Evolutionary conservation across 2,888 invertebrate species (phyloP), one percentile per base, ranked within the genome.

Genomic region (Drosophila kambysellisi): DNA sequence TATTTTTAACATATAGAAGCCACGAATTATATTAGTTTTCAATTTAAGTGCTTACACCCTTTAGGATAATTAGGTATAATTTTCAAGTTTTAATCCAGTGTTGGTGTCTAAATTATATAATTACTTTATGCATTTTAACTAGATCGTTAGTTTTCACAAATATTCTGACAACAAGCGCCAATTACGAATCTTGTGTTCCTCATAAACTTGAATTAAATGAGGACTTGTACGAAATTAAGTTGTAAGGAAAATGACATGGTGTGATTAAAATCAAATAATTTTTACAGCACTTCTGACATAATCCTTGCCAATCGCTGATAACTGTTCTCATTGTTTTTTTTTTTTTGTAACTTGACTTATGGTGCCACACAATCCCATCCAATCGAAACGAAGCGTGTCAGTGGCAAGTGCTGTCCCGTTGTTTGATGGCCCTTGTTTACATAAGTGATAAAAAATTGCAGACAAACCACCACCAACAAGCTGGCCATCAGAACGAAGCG

Each of bases 361-460:
- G 41, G 2, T 8, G 37, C 12, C 15, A 25, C 8, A 8, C 56
- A 57, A 30, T 35, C 7, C 25, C 41, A 12, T 57, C 25, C 56
- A 51, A 37, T 43, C 17, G 50, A 54, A 62, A 29, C 29, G 30
- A 66, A 74, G 71, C 64, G 69, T 82, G 83, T 85, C 90, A 84
- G 73, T 75, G 77, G 80, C 90, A 91, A 91, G 81, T 90, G 90
- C 75, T 85, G 83, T 80, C 65, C 74, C 57, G 52, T 70, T 78
- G 76, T 76, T 72, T 84, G 90, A 88, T 89, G 79, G 70, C 76
- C 65, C 84, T 84, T 90, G 91, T 92, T 92, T 92, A 91, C 92
- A 91, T 81, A 89, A 91, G 86, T 74, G 88, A 92, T 91, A 89
- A 90, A 89, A 83, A 82, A 79, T 82, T 57, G 71, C 74, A 77